A percentile compares a stretch with the other conserved stretches of the same genome.
These are phyloP conservation scores for Phyllopteryx taeniolatus DNA, from an alignment of 2,113 vertebrate species.

Conservation along the genomic window DNA sequence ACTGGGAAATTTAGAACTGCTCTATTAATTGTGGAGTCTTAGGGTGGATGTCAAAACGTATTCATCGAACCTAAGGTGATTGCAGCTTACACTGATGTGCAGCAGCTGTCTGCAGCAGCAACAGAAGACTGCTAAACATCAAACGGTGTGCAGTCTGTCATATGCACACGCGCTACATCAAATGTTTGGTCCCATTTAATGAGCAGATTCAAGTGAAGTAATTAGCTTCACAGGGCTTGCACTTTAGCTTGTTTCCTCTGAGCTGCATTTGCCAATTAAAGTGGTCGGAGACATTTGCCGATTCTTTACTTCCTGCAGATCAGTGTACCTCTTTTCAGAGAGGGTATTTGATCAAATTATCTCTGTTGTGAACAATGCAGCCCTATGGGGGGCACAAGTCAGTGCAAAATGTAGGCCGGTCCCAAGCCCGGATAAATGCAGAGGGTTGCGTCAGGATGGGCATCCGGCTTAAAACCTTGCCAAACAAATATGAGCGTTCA, in stretches of 20 bases:
- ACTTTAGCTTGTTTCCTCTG: background rate
- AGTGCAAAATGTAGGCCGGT: too few species aligned
- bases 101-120: slow-evolving; percentile 5
- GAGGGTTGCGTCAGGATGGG: too few species aligned
- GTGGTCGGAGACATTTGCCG: background rate
- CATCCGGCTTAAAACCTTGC: too few species aligned
- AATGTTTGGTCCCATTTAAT: slow-evolving; percentile 4
- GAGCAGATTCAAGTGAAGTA: background rate
- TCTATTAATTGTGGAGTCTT: background rate
- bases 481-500: too few species aligned
- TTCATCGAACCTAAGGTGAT: background rate
- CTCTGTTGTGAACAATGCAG: background rate
- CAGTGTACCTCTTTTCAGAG: background rate
- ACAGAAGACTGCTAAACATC: background rate
- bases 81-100: too few species aligned
- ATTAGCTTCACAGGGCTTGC: background rate
- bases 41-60: background rate
- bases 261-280: background rate
- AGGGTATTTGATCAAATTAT: background rate
- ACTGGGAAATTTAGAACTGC: too few species aligned
- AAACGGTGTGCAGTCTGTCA: slow-evolving; percentile 3
- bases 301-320: background rate
- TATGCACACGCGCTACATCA: background rate
- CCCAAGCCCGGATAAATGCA: too few species aligned
- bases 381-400: too few species aligned